Conservation (phyloP, 1,140 invertebrate species). For the Holcopasites calliopsidis region DNA sequence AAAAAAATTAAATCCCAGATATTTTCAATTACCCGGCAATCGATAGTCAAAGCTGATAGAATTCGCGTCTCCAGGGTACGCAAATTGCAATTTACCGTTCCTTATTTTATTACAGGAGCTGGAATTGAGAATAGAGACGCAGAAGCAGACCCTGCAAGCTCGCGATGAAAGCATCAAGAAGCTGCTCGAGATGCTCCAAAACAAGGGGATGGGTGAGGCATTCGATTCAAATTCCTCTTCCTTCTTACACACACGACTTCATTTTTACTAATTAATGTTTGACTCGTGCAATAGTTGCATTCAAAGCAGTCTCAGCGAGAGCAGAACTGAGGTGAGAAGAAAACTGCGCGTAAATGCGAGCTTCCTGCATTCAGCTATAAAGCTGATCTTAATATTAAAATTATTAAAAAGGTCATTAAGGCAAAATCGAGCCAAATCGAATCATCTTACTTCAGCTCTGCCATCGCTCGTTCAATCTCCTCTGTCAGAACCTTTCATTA, state of each 20-base stretch:
- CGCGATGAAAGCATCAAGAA: constrained; percentile 99
- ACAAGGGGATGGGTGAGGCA: constrained; percentile 95
- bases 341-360: not conserved
- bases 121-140: constrained; percentile 97
- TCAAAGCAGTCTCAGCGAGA: not conserved
- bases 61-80: not conserved
- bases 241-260: constrained; percentile 8
- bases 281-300: not conserved
- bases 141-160: constrained; percentile 97
- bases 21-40: not conserved
- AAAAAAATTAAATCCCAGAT: not conserved
- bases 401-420: too few relatives aligned
- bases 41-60: not conserved
- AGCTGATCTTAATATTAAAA: too few relatives aligned
- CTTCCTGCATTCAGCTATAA: not conserved
- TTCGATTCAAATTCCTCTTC: constrained; percentile 53
- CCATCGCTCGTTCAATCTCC: not conserved
- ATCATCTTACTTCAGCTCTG: constrained; percentile 5
- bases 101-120: constrained; percentile 85
- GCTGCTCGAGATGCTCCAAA: constrained; percentile 98
- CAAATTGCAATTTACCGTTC: not conserved
- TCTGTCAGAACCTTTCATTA: constrained; percentile 9
- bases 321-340: constrained; percentile 4
- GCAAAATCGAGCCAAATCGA: not conserved
- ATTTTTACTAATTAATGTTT: constrained; percentile 22